phyloP scores from a whole-genome alignment of 2,888 invertebrate species.

The Teleiodes luculella region DNA sequence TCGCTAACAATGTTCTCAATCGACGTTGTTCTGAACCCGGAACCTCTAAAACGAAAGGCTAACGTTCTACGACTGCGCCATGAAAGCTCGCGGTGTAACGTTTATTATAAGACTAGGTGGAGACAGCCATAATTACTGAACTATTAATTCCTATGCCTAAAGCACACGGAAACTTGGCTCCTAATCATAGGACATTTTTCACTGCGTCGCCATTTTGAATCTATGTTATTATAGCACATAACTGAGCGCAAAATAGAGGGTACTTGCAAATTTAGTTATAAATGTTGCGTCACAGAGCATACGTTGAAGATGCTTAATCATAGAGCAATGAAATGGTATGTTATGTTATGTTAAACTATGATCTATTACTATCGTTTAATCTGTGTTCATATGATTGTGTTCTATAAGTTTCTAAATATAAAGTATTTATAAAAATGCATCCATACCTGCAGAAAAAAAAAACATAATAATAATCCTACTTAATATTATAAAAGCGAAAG shows the following conservation, averaged over 20 bases:
- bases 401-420: too few species aligned
- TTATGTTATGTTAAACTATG: neutral
- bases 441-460: neutral
- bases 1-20: too few species aligned
- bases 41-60: too few species aligned
- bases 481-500: too few species aligned
- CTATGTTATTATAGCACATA: slow-evolving; percentile 26
- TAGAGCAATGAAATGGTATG: neutral
- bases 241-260: slow-evolving; percentile 21
- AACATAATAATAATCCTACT: neutral
- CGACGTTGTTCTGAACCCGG: too few species aligned
- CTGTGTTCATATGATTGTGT: too few species aligned
- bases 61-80: too few species aligned
- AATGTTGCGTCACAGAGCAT: neutral
- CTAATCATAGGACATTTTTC: slow-evolving; percentile 28
- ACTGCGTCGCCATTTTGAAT: slow-evolving; percentile 12
- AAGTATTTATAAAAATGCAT: neutral
- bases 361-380: neutral
- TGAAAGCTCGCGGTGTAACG: too few species aligned
- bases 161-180: slow-evolving; percentile 21
- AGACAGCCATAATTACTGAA: neutral
- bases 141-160: slow-evolving; percentile 16
- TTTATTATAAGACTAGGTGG: neutral
- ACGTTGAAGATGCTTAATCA: neutral
- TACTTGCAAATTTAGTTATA: neutral